Percentiles rank a stretch among this genome's conserved stretches.
Evolutionary conservation across 2,888 invertebrate species (phyloP).

Genomic region (Drosophila sordidapex): DNA sequence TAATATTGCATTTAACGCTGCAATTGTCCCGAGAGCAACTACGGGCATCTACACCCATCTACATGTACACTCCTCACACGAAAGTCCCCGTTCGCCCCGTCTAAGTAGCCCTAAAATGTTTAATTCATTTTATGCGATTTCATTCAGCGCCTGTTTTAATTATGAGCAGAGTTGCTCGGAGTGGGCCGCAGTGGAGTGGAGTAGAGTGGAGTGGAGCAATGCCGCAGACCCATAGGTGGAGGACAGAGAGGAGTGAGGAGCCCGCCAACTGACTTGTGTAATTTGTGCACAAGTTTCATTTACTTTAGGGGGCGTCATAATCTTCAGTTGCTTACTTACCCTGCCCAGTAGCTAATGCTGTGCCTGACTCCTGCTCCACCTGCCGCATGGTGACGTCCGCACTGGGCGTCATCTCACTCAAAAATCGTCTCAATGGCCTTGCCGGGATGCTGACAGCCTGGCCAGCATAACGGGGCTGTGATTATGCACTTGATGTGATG

Average conservation of each 20-base stretch:
- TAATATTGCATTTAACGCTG: conserved; percentile 80
- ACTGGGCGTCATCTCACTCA: conserved; percentile 47
- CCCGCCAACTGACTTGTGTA: conserved; percentile 76
- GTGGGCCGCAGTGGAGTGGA: conserved; percentile 6
- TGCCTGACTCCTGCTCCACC: conserved; percentile 1
- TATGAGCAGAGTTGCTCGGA: conserved; percentile 56
- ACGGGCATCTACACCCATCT: conserved; percentile 4
- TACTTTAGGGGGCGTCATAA: conserved; percentile 77
- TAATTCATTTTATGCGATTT: conserved; percentile 82
- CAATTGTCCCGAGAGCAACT: conserved; percentile 77
- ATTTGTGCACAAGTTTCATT: conserved; percentile 80
- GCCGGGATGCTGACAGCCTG: conserved; percentile 39
- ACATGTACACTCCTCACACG: conserved; percentile 8
- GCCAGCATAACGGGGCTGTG: conserved; percentile 48
- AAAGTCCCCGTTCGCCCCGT: conserved; percentile 21
- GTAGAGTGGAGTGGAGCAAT: conserved; percentile 13
- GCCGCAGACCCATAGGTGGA: conserved; percentile 26
- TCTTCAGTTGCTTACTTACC: conserved; percentile 65
- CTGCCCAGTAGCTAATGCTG: conserved; percentile 52
- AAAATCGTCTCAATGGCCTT: conserved; percentile 78
- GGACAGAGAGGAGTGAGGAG: conserved; percentile 1
- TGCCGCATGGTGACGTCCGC: conserved; percentile 46
- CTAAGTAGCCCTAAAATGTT: conserved; percentile 80
- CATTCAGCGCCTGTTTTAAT: conserved; percentile 79
- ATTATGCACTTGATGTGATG: conserved; percentile 79